These are phyloP conservation scores for Tiphia femorata DNA, from an alignment of 2,888 invertebrate genomes.

Conservation along the genomic window DNA sequence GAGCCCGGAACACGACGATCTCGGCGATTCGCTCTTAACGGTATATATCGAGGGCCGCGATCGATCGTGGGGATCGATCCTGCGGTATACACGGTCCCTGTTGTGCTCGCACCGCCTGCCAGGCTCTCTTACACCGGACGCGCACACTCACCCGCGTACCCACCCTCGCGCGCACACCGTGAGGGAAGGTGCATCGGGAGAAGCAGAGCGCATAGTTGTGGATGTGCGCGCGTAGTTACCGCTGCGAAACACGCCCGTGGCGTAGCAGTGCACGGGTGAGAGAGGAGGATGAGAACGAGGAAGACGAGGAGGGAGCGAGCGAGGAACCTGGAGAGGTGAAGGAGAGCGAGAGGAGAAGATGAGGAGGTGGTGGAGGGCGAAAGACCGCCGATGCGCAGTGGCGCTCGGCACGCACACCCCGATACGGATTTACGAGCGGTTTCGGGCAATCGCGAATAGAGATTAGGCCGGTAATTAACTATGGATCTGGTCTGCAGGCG, in stretches of 20 bases:
- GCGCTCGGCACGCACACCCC: conserved; percentile 61
- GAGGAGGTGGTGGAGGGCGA: background rate
- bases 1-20: conserved; percentile 59
- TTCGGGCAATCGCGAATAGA: conserved; percentile 69
- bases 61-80: conserved; percentile 50
- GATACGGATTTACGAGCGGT: conserved; percentile 68
- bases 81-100: conserved; percentile 23
- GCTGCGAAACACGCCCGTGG: background rate
- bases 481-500: conserved; percentile 67
- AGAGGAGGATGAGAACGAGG: too few relatives aligned
- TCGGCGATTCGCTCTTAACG: conserved; percentile 53
- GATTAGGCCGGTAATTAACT: conserved; percentile 69
- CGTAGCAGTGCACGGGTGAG: conserved; percentile 13
- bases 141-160: background rate
- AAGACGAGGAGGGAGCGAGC: conserved; percentile 15
- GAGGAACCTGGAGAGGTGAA: background rate
- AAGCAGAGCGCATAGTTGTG: too few relatives aligned
- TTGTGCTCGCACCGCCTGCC: conserved; percentile 28
- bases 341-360: conserved; percentile 8
- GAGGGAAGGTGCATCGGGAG: too few relatives aligned
- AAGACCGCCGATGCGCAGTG: conserved; percentile 31
- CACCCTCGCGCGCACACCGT: conserved; percentile 8
- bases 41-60: conserved; percentile 51
- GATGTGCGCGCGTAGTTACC: conserved; percentile 5
- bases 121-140: conserved; percentile 15